Conservation (phyloP, 2,797 vertebrate species). For the Astyanax mexicanus region DNA sequence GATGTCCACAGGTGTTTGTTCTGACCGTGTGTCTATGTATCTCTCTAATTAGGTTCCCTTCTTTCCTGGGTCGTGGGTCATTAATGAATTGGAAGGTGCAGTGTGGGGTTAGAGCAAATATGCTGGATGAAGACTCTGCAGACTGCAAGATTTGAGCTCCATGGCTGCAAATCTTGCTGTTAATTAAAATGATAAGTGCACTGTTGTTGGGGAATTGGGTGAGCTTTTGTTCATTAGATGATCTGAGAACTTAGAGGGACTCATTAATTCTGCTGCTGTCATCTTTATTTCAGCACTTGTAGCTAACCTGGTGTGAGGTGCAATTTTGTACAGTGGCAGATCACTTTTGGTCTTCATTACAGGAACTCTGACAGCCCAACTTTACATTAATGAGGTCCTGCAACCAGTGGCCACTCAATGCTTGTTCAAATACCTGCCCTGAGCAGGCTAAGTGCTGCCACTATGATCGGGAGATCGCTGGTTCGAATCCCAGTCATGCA, state of each 20-base stretch:
- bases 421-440: too few species aligned
- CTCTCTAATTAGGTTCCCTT: conserved; percentile 6
- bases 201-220: neutral
- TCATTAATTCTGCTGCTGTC: conserved; percentile 16
- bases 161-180: neutral
- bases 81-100: neutral
- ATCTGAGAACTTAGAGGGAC: conserved; percentile 1
- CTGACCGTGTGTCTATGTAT: neutral
- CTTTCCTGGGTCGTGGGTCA: neutral
- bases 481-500: too few species aligned
- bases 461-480: too few species aligned
- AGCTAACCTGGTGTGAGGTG: conserved; percentile 9
- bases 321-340: too few species aligned
- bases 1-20: conserved; percentile 7
- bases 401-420: too few species aligned
- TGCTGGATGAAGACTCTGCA: neutral
- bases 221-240: conserved; percentile 1
- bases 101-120: neutral
- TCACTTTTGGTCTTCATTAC: too few species aligned
- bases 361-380: too few species aligned
- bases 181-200: conserved; percentile 15
- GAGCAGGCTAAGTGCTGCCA: too few species aligned
- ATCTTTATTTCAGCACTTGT: neutral
- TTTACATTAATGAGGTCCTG: too few species aligned
- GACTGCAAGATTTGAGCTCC: neutral